phyloP scores from a whole-genome alignment of 2,113 vertebrate species.

The Microtus montanus region DNA sequence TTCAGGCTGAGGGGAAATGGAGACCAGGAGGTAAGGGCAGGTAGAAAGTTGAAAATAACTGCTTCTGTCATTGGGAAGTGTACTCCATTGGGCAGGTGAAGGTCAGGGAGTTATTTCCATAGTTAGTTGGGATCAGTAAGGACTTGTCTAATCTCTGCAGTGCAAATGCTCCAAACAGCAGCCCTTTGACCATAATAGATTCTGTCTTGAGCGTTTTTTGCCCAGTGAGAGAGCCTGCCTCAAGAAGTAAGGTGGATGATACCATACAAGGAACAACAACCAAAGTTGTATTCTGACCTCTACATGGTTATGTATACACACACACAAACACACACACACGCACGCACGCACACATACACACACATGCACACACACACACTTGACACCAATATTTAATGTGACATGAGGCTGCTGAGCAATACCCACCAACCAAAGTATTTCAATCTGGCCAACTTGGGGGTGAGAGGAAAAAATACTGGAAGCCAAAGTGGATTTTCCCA shows the following conservation, averaged over 20 bases:
- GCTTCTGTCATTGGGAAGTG: fast-evolving
- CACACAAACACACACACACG: neutral
- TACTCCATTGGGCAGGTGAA: fast-evolving
- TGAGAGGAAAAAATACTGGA: neutral
- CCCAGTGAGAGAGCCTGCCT: neutral
- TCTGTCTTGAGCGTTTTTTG: neutral
- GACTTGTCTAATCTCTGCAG: fast-evolving
- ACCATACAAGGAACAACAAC: neutral
- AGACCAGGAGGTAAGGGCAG: fast-evolving
- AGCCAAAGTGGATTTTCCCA: slow-evolving; percentile 71
- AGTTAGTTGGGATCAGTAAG: fast-evolving
- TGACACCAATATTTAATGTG: fast-evolving
- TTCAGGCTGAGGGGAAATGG: fast-evolving
- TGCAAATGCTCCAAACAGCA: neutral
- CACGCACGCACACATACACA: neutral
- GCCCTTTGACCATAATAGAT: neutral
- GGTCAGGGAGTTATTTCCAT: fast-evolving
- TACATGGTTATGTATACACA: neutral
- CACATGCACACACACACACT: neutral
- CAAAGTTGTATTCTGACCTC: neutral
- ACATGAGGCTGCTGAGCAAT: fast-evolving
- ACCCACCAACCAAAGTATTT: slow-evolving; percentile 1
- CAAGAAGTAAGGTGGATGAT: neutral
- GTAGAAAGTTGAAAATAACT: fast-evolving
- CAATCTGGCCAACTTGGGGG: neutral